Evolutionary conservation across 2,888 invertebrate genomes (phyloP), one percentile per base, ranked within the genome.

Genomic region (Habrosyne pyritoides): DNA sequence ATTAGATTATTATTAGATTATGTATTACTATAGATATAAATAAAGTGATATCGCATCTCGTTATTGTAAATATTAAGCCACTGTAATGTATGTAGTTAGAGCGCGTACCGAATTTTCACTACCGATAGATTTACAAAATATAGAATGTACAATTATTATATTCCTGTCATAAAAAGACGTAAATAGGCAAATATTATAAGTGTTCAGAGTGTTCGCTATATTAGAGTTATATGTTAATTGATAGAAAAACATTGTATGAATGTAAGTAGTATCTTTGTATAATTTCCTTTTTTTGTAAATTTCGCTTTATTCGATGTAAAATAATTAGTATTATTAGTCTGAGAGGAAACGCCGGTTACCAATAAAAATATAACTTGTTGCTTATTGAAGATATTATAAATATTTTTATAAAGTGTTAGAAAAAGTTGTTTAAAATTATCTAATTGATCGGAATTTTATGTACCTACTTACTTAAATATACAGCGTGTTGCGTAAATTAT

Each of bases 321-420:
- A 79, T 87, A 86, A 81, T 87, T 91, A 91, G 89, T 89, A 86
- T 88, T 90, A 85, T 87, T 91, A 92, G 92, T 92, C 92, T 91
- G 91, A 92, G 86, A 90, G 86, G 81, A 91, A 92, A 89, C 91
- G 91, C 91, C 91, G 92, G 92, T 92, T 92, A 92, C 92, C 92
- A 92, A 88, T 91, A 89, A 89, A 90, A 87, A 84, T 90, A 90
- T 89, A 84, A 89, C 86, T 91, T 91, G 91, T 92, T 92, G 91
- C 87, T 90, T 90, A 91, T 90, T 92, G 89, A 91, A 86, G 84
- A 87, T 89, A 86, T 84, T 88, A 86, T 89, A 83, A 88, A 86
- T 88, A 88, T 83, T 84, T 86, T 84, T 84, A 88, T 83, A 75
- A 87, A 85, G 85, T 90, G 90, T 91, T 91, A 87, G 81, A 84